Evolutionary conservation across 2,113 vertebrate genomes (phyloP).

Genomic region (Halcyon malimbica): DNA sequence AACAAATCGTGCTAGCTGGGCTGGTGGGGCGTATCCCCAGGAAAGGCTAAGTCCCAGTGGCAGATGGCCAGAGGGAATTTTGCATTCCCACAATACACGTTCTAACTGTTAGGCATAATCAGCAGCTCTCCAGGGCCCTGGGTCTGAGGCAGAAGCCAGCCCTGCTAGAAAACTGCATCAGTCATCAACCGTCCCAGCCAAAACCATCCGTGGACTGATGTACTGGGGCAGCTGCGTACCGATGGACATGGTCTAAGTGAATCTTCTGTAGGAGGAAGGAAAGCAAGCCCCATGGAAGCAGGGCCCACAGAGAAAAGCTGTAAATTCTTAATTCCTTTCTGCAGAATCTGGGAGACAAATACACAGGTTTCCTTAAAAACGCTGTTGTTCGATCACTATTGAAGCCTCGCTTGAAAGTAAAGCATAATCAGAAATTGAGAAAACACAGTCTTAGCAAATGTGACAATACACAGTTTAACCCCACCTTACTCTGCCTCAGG

Average conservation of each 20-base stretch:
- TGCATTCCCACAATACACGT: background rate
- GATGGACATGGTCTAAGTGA: background rate
- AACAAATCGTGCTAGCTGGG: background rate
- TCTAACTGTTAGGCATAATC: background rate
- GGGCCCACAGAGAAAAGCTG: background rate
- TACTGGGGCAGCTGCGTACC: background rate
- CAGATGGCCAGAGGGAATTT: slow-evolving; percentile 37
- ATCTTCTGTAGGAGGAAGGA: background rate
- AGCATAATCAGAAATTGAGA: background rate
- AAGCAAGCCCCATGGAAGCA: background rate
- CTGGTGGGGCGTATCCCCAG: background rate
- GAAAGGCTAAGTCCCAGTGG: background rate
- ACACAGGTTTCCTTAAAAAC: background rate
- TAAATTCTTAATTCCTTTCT: background rate
- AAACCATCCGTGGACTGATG: background rate
- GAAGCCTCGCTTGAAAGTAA: background rate
- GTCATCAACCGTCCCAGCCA: background rate
- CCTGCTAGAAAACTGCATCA: background rate
- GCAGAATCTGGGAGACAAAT: background rate
- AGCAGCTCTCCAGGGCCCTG: background rate
- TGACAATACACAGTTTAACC: background rate
- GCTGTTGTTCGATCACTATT: background rate
- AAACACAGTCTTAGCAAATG: accelerated
- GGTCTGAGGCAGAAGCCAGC: background rate
- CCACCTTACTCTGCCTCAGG: background rate